Percentiles rank a stretch among this genome's conserved stretches.
These are phyloP conservation scores for Zaprionus africanus DNA, from an alignment of 1,140 invertebrate genomes.

Conservation along the genomic window DNA sequence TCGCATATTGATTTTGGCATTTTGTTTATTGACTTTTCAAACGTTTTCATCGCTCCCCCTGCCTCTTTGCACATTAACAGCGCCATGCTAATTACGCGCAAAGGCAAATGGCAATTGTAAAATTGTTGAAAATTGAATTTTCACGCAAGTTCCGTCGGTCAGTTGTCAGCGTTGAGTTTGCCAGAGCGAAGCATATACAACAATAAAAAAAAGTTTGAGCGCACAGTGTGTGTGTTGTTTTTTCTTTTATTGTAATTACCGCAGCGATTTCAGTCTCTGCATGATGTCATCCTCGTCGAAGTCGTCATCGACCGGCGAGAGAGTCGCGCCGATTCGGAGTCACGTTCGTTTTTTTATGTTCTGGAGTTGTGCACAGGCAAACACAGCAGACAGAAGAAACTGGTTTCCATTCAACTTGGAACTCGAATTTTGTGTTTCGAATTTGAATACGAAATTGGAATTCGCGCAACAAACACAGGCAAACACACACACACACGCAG, in stretches of 20 bases:
- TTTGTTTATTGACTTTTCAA: constrained; percentile 70
- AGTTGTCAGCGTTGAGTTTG: constrained; percentile 12
- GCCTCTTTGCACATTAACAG: constrained; percentile 42
- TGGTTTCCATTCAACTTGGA: constrained; percentile 56
- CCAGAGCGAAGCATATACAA: constrained; percentile 28
- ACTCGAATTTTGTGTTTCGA: constrained; percentile 31
- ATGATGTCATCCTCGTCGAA: constrained; percentile 67
- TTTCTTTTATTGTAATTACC: constrained; percentile 72
- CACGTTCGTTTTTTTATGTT: constrained; percentile 31
- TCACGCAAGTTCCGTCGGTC: constrained; percentile 46
- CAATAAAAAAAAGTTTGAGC: constrained; percentile 57
- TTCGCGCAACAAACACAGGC: constrained; percentile 50
- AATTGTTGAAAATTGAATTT: constrained; percentile 55
- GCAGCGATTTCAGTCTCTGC: constrained; percentile 55
- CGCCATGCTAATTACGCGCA: constrained; percentile 52
- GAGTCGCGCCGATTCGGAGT: constrained; percentile 8
- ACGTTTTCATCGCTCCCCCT: neutral
- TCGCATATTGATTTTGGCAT: constrained; percentile 73
- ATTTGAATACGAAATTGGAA: constrained; percentile 25
- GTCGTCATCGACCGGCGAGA: constrained; percentile 29
- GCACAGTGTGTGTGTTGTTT: neutral
- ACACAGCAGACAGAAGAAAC: constrained; percentile 43
- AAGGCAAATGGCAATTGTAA: constrained; percentile 19
- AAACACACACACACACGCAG: constrained; percentile 30
- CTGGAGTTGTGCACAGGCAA: constrained; percentile 54